Evolutionary conservation across 2,888 invertebrate genomes (phyloP), one percentile per base, ranked within the genome.

Genomic region (Scaptomyza flava): DNA sequence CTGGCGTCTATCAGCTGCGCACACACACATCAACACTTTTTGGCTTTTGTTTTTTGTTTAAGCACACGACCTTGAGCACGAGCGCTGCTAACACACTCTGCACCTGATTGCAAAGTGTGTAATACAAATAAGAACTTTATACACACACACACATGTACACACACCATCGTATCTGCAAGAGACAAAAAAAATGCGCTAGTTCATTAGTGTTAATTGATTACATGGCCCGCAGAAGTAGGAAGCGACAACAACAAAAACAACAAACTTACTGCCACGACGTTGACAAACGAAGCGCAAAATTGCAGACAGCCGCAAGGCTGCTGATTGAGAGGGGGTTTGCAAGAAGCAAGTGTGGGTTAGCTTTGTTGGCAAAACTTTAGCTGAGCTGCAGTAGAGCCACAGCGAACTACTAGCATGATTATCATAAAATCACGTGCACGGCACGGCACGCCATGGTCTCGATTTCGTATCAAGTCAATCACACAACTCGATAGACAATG

Each of bases 171-270:
- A 57, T 30, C 59, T 45, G 53, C 20, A 23, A 45, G 53, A 52
- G 56, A 42, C 48, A 72, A 43, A 73, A 54, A 47, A 63, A 50
- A 51, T 57, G 71, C 62, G 54, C 70, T 75, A 77, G 85, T 88
- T 89, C 88, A 89, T 90, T 89, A 86, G 79, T 76, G 77, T 77
- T 89, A 90, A 89, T 89, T 90, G 90, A 90, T 90, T 86, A 81
- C 72, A 79, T 76, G 72, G 77, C 82, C 82, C 68, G 68, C 60
- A 80, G 84, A 82, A 73, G 86, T 58, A 50, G 47, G 60, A 57
- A 63, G 75, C 68, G 66, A 70, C 50, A 12, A 38, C 38, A 3
- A 14, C 38, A 38, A n/a, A 1, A 36, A 36, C 6, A 36, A 81
- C 72, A 72, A 87, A 71, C 64, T 84, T 71, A 47, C 62, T 43